Evolutionary conservation across 2,113 vertebrate genomes (phyloP).

Genomic region (Anhinga rufa): DNA sequence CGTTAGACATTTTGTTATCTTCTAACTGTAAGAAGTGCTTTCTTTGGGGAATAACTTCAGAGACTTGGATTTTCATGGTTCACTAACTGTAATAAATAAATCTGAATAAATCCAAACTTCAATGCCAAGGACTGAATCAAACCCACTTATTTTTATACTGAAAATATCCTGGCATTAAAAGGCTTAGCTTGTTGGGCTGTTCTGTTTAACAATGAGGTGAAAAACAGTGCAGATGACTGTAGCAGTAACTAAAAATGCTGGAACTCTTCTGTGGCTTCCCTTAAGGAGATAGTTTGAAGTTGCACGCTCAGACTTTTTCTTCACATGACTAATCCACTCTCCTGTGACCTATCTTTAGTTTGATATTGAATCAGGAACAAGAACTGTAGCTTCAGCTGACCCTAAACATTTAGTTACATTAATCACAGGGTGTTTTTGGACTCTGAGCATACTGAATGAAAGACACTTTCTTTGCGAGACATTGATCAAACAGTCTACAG

Average conservation of each 20-base stretch:
- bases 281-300: slow-evolving; percentile 38
- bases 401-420: slow-evolving; percentile 92
- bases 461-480: slow-evolving; percentile 87
- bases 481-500: slow-evolving; percentile 89
- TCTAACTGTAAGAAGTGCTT: background rate
- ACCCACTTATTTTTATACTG: slow-evolving; percentile 2
- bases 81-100: slow-evolving; percentile 58
- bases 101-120: slow-evolving; percentile 48
- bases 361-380: slow-evolving; percentile 76
- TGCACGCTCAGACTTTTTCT: slow-evolving; percentile 63
- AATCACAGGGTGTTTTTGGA: slow-evolving; percentile 84
- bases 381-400: slow-evolving; percentile 77
- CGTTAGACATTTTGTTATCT: background rate
- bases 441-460: slow-evolving; percentile 82
- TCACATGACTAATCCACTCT: slow-evolving; percentile 81
- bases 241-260: background rate
- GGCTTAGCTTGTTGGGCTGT: background rate
- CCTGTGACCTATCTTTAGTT: slow-evolving; percentile 88
- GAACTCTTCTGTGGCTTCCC: background rate
- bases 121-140: background rate
- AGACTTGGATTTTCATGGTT: slow-evolving; percentile 47
- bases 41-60: slow-evolving; percentile 33
- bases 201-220: slow-evolving; percentile 25
- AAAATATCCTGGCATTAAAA: slow-evolving; percentile 28
- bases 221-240: background rate